Evolutionary conservation across 1,140 invertebrate species (phyloP), one percentile per base, ranked within the genome.

Genomic region (Metopolophium dirhodum): DNA sequence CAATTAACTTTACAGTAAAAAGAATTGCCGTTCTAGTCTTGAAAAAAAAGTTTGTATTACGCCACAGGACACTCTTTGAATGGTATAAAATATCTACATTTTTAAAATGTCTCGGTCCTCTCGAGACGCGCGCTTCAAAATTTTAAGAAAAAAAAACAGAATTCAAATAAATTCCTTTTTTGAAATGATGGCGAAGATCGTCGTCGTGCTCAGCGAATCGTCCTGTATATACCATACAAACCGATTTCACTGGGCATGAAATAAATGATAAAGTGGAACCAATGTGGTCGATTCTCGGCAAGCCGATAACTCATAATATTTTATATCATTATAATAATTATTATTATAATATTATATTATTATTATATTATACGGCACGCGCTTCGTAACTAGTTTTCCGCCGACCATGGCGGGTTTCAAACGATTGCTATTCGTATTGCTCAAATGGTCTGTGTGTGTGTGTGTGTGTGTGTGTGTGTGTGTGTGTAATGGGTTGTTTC

Each of bases 291-390:
- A 30, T 30, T 61, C 57, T 30, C 61, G 26, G 61, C 30, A 68
- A 68, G 14, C 14, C 30, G 30, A 68, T 68, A 68, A 68, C 18
- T 77, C 61, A 77, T 77, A 77, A 77, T 77, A 77, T 77, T 77
- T 68, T 77, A n/a, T 77, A 77, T 68, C 30, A 68, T 68, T 68
- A 77, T 77, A 77, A 77, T 77, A 77, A 77, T 77, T n/a, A n/a
- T n/a, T 41, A 77, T n/a, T 77, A 77, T 68, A 41, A 4, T 41
- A 41, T 37, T 37, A 37, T 57, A 57, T 26, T 26, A 26, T 49
- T 41, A 49, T 49, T 61, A 61, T 61, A 61, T 23, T 61, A 77
- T 77, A 20, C 61, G 61, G 61, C 61, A 77, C 61, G 61, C 61
- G 61, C 30, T 77, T n/a, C 61, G 61, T n/a, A 77, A 77, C 61